A percentile compares a stretch with the other conserved stretches of the same genome.
Evolutionary conservation across 1,140 invertebrate species (phyloP).

Genomic region (Psilanteris sp.): DNA sequence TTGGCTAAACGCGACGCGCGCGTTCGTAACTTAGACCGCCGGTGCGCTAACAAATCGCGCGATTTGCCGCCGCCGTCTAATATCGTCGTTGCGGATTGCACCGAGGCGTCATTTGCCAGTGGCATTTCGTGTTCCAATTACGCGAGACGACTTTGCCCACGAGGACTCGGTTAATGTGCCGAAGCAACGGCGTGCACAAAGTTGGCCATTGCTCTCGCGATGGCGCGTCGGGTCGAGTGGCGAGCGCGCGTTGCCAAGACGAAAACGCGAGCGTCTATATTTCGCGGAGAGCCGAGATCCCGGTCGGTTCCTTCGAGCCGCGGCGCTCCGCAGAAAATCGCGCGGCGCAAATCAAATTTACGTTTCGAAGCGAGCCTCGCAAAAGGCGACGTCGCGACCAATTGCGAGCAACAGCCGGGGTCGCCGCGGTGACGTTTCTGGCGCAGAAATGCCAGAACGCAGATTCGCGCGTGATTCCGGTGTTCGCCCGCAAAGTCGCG

Average conservation of each 20-base stretch:
- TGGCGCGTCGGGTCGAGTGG: constrained; percentile 13
- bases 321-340: too few relatives aligned
- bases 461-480: too few relatives aligned
- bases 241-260: constrained; percentile 7
- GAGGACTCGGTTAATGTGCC: constrained; percentile 14
- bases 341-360: too few relatives aligned
- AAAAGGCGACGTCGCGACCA: too few relatives aligned
- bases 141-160: constrained; percentile 11
- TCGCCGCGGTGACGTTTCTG: too few relatives aligned
- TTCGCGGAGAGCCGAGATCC: constrained; percentile 17
- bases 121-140: constrained; percentile 7
- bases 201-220: constrained; percentile 1
- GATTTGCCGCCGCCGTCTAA: neutral
- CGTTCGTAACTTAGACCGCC: too few relatives aligned
- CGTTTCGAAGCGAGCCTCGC: too few relatives aligned
- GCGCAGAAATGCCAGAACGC: too few relatives aligned
- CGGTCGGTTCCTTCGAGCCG: too few relatives aligned
- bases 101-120: constrained; percentile 8
- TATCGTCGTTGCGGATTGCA: neutral
- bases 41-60: constrained; percentile 1
- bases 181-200: constrained; percentile 19
- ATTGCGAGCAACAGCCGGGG: too few relatives aligned
- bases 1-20: too few relatives aligned
- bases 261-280: constrained; percentile 22
- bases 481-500: too few relatives aligned